Conservation (phyloP, 1,140 invertebrate species). For the Thaumetopoea pityocampa region DNA sequence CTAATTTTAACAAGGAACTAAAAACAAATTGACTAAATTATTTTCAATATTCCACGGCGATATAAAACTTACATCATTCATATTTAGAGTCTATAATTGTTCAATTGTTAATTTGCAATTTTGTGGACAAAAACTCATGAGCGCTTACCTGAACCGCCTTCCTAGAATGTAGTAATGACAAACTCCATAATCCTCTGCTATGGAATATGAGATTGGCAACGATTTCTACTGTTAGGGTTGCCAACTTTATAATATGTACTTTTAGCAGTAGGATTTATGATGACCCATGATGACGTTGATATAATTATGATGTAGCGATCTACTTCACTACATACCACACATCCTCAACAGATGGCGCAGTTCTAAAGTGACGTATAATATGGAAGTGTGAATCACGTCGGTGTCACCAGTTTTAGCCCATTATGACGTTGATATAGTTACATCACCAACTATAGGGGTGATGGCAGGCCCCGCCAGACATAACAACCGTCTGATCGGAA, state of each 20-base stretch:
- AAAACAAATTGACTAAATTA: constrained; percentile 25
- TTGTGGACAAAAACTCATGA: constrained; percentile 43
- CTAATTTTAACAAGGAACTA: constrained; percentile 46
- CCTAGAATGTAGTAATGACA: constrained; percentile 65
- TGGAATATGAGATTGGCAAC: constrained; percentile 62
- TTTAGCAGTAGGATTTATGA: no score
- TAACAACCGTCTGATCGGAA: no score
- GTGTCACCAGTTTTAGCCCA: no score
- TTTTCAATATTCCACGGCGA: constrained; percentile 13
- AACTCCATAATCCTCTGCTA: constrained; percentile 66
- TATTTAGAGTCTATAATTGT: constrained; percentile 13
- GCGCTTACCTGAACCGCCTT: constrained; percentile 64
- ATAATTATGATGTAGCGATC: no score
- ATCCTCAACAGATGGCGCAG: no score
- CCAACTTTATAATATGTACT: constrained; percentile 15
- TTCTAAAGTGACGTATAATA: no score
- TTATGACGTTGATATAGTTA: no score
- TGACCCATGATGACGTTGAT: no score
- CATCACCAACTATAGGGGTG: no score
- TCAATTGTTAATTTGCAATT: neutral
- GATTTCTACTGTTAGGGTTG: constrained; percentile 55
- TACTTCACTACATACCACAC: no score
- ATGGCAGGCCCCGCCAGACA: no score
- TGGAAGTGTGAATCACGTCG: no score
- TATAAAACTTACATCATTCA: constrained; percentile 7